These are phyloP conservation scores for Drosophila meridionalis DNA, from an alignment of 2,888 invertebrate species.

Conservation along the genomic window DNA sequence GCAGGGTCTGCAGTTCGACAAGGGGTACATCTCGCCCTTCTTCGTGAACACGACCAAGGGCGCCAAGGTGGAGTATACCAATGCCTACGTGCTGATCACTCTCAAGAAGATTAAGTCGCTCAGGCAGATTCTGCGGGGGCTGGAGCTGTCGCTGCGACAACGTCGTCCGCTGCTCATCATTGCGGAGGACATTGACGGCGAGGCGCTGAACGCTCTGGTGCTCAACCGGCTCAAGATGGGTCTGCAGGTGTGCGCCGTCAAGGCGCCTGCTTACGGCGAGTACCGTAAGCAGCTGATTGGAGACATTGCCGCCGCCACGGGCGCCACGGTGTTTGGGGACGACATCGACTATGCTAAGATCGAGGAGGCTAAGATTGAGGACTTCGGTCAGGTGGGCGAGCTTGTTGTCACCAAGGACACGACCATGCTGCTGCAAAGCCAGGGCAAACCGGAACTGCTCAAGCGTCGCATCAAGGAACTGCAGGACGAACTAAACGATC, in stretches of 20 bases:
- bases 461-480: slow-evolving; percentile 93
- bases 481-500: slow-evolving; percentile 93
- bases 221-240: slow-evolving; percentile 96
- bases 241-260: slow-evolving; percentile 97
- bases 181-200: slow-evolving; percentile 98
- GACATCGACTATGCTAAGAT: slow-evolving; percentile 95
- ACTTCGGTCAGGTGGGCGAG: slow-evolving; percentile 95
- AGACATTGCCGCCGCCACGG: slow-evolving; percentile 96
- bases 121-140: slow-evolving; percentile 97
- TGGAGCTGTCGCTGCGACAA: slow-evolving; percentile 96
- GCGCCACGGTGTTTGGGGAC: slow-evolving; percentile 97
- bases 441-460: slow-evolving; percentile 92
- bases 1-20: slow-evolving; percentile 99
- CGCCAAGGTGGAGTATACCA: slow-evolving; percentile 98
- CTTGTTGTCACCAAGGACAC: slow-evolving; percentile 97
- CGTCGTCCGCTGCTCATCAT: slow-evolving; percentile 97
- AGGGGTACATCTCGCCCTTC: slow-evolving; percentile 99
- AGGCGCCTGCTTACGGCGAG: slow-evolving; percentile 98
- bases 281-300: slow-evolving; percentile 95
- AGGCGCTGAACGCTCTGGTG: slow-evolving; percentile 96
- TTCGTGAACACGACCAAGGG: slow-evolving; percentile 99
- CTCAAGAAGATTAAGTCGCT: slow-evolving; percentile 99
- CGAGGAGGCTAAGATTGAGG: slow-evolving; percentile 92
- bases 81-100: slow-evolving; percentile 95
- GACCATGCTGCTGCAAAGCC: slow-evolving; percentile 90